phyloP scores from a whole-genome alignment of 1,140 invertebrate genomes.

The Drosophila ananassae region DNA sequence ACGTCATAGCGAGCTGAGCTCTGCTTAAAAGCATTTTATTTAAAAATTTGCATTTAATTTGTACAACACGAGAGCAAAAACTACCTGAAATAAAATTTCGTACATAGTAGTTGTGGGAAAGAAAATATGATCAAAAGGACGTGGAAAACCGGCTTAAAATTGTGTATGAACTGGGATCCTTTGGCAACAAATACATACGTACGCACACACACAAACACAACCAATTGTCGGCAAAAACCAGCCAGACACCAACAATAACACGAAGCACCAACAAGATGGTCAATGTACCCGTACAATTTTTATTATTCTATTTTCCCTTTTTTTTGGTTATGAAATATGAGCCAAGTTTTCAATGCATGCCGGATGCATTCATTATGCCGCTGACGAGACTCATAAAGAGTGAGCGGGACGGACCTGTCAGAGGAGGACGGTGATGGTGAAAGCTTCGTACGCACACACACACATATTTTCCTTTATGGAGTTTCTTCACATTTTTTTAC shows the following conservation, averaged over 20 bases:
- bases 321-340: conserved; percentile 77
- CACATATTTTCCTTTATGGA: conserved; percentile 63
- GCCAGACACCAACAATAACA: conserved; percentile 23
- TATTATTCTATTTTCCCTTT: conserved; percentile 8
- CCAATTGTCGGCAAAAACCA: conserved; percentile 35
- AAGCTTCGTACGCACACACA: conserved; percentile 25
- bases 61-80: conserved; percentile 28
- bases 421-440: conserved; percentile 4
- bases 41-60: conserved; percentile 67
- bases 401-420: neutral
- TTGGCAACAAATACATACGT: conserved; percentile 15
- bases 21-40: conserved; percentile 61
- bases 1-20: conserved; percentile 53
- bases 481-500: conserved; percentile 54
- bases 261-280: conserved; percentile 71
- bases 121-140: conserved; percentile 56
- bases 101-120: conserved; percentile 1
- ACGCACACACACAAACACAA: conserved; percentile 4
- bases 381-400: conserved; percentile 53
- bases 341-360: conserved; percentile 83
- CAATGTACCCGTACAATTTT: conserved; percentile 63
- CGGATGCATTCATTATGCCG: conserved; percentile 82
- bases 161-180: conserved; percentile 30
- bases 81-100: conserved; percentile 39
- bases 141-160: conserved; percentile 70